Evolutionary conservation across 2,888 invertebrate genomes (phyloP).

Genomic region (Calliphora vomitoria): DNA sequence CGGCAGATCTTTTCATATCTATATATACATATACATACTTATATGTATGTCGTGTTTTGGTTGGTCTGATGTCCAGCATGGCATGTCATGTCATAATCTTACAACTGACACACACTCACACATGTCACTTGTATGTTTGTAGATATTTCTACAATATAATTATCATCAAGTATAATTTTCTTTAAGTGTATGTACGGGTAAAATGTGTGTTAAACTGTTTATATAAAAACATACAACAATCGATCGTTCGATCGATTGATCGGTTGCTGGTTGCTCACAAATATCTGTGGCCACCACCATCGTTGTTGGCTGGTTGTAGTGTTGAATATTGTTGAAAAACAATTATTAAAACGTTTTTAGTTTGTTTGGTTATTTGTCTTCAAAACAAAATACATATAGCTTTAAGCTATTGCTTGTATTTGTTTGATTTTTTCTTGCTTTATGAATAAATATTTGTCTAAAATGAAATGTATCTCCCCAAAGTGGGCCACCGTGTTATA

Average conservation of each 20-base stretch:
- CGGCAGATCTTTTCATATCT: constrained; percentile 6
- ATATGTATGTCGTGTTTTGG: neutral
- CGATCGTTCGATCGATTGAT: constrained; percentile 24
- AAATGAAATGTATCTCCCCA: constrained; percentile 36
- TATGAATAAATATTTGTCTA: constrained; percentile 36
- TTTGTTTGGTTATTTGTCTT: neutral
- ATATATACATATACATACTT: neutral
- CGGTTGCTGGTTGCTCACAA: neutral
- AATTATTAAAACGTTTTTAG: constrained; percentile 57
- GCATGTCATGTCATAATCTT: constrained; percentile 59
- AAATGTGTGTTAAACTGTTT: constrained; percentile 41
- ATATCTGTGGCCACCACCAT: constrained; percentile 46
- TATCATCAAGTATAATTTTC: constrained; percentile 23
- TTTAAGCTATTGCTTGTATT: constrained; percentile 50
- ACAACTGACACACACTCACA: constrained; percentile 35
- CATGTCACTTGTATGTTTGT: constrained; percentile 12
- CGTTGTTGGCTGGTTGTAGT: constrained; percentile 38
- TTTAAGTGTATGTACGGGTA: neutral
- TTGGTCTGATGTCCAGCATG: constrained; percentile 41
- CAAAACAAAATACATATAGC: constrained; percentile 45
- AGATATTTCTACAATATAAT: constrained; percentile 31
- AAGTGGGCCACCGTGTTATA: constrained; percentile 69
- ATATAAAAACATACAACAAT: constrained; percentile 36
- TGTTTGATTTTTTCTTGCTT: constrained; percentile 15
- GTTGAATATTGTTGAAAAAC: constrained; percentile 55